Evolutionary conservation across 2,113 vertebrate genomes (phyloP), one percentile per base, ranked within the genome.

Genomic region (Channa argus): DNA sequence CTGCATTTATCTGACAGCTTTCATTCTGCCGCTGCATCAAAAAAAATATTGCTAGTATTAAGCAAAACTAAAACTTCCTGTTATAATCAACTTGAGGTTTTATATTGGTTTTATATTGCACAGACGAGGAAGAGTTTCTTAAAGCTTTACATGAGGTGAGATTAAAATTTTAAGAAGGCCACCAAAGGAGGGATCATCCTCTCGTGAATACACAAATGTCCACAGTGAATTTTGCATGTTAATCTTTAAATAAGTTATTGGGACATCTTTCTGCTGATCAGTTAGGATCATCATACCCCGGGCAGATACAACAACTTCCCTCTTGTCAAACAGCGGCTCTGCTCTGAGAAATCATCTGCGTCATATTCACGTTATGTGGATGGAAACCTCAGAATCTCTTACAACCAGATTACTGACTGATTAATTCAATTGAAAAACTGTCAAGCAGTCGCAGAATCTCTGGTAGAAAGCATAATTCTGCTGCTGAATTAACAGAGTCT

Each of bases 391-490:
- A 71, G 56, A 63, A 53, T 49, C 73, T n/a, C 76, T 77, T 71
- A 84, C 78, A 77, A 71, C 45, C 80, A 67, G 74, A 84, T 81
- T 82, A 86, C 68, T 69, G 73, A 80, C 69, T 77, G 66, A 84
- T 89, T 89, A 81, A 89, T 87, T 89, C 83, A 77, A 83, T 64
- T 84, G 80, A 85, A 81, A 77, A 24, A 83, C 83, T 78, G 79
- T 71, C 68, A 67, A 76, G 56, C 78, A 63, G 70, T 83, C 51
- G 33, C 11, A 3, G 64, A 58, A 53, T n/a, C 56, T 24, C 46
- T 85, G 85, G 83, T 76, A 13, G 71, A 81, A 62, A 65, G 60
- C 46, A 76, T 79, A 14, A 62, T 68, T 87, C 64, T 74, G 75
- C 65, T n/a, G 72, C 79, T 51, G 69, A 66, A 74, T 79, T 79